Base-by-base conservation (phyloP, 2,888 invertebrate genomes). In the Agonopterix arenella region DNA sequence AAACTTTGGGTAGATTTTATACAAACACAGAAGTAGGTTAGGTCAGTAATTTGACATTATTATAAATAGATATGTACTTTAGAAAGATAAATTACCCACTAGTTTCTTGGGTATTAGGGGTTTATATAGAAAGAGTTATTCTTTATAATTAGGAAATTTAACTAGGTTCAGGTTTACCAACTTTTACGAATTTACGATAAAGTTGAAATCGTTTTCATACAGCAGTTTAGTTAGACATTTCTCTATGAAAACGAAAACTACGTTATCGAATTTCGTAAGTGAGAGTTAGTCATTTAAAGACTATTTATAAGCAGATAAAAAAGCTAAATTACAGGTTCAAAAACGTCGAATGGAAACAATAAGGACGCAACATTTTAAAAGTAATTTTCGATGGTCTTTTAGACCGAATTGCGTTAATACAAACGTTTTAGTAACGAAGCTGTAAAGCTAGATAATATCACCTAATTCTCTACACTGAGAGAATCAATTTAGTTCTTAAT, bases 361-460 rank as follows among this genome's bases (percentile, higher is more conserved):
- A 46, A 63, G 66, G 63, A 66, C 65, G 63, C 57, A 59, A 60
- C 58, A 57, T 52, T 52, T 60, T 59, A 60, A 61, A 28, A 28
- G 28, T 61, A 56, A 59, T 63, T 62, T 55, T 60, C 60, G 58
- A 60, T 61, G 74, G 79, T 76, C 85, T 86, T 63, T 65, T 59
- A 85, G 85, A 84, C 83, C 79, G 55, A 13, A 57, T 62, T 68
- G 69, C 60, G 61, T 63, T 58, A n/a, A 68, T 70, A 73, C 62
- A 70, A 75, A 75, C 68, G 65, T 67, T 9, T n/a, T 40, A 9
- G 40, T n/a, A 73, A 73, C 28, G 77, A 81, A 84, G 86, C 86
- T 72, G 81, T 88, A 88, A 88, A 88, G 88, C 88, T 86, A 79
- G 28, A 83, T 40, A 79, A 82, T 88, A 88, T 88, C 88, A 88